Conservation (phyloP, 1,140 invertebrate genomes). For the Luehdorfia chinensis region DNA sequence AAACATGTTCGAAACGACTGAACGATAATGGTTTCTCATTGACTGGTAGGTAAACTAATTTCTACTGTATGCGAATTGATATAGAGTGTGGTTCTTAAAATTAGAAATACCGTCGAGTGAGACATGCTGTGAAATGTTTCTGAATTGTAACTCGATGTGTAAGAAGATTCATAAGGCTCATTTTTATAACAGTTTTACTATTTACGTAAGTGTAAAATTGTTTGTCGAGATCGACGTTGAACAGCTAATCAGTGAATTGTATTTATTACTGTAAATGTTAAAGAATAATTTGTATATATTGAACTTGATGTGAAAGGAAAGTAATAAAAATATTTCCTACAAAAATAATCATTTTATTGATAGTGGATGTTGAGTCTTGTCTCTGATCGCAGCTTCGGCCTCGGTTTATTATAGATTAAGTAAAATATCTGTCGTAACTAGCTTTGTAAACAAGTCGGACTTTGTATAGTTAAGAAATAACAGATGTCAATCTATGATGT, state of each 20-base stretch:
- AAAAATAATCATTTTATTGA: conserved; percentile 69
- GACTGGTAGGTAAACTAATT: conserved; percentile 61
- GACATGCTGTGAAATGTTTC: conserved; percentile 5
- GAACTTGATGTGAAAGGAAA: conserved; percentile 68
- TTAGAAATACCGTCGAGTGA: conserved; percentile 1
- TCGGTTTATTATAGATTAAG: conserved; percentile 35
- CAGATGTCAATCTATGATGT: conserved; percentile 44
- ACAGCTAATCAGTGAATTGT: conserved; percentile 55
- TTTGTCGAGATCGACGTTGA: conserved; percentile 50
- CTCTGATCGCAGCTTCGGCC: conserved; percentile 52
- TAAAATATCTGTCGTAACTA: no score
- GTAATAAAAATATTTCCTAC: conserved; percentile 74
- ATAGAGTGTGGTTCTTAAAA: conserved; percentile 18
- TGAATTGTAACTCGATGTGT: conserved; percentile 30
- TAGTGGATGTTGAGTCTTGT: conserved; percentile 51
- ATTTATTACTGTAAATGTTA: conserved; percentile 71
- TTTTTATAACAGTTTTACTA: conserved; percentile 67
- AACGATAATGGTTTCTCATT: conserved; percentile 66
- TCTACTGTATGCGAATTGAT: conserved; percentile 18
- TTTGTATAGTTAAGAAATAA: conserved; percentile 19
- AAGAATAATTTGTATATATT: conserved; percentile 74
- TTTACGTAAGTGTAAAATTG: conserved; percentile 56
- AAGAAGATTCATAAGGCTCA: conserved; percentile 49
- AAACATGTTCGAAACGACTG: conserved; percentile 70
- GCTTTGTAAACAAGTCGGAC: conserved; percentile 16